A percentile compares a stretch with the other conserved stretches of the same genome.
Evolutionary conservation across 2,797 vertebrate genomes (phyloP).

Genomic region (Pristis pectinata): DNA sequence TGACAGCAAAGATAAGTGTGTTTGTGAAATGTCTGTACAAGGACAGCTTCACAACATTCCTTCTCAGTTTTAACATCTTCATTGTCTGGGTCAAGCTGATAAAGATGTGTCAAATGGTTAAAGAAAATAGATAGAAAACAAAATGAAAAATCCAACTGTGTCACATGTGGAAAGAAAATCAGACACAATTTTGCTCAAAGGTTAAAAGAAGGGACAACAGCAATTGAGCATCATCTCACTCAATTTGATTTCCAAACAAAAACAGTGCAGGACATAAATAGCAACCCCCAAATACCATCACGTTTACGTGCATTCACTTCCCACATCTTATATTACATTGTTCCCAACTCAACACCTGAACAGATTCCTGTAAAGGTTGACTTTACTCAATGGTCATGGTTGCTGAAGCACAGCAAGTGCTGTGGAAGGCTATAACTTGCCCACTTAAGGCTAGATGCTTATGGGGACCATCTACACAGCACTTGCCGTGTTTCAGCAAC

Average conservation of each 20-base stretch:
- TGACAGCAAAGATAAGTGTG: constrained; percentile 86
- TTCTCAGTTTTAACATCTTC: constrained; percentile 83
- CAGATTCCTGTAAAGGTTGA: not conserved
- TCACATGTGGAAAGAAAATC: constrained; percentile 27
- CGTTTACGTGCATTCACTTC: not conserved
- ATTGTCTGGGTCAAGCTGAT: constrained; percentile 94
- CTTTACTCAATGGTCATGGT: not conserved
- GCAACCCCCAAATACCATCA: not conserved
- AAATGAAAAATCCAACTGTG: constrained; percentile 37
- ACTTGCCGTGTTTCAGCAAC: too few species aligned
- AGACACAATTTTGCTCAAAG: not conserved
- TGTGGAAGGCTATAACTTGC: not conserved
- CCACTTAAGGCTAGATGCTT: not conserved
- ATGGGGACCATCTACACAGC: too few species aligned
- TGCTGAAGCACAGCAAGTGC: not conserved
- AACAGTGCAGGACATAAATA: not conserved
- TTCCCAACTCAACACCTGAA: not conserved
- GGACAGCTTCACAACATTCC: constrained; percentile 86
- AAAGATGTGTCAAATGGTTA: constrained; percentile 80
- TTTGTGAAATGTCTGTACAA: constrained; percentile 93
- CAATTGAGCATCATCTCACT: not conserved
- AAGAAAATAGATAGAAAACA: constrained; percentile 58
- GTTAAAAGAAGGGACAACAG: not conserved
- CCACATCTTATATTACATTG: not conserved
- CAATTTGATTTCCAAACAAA: not conserved